Conservation (phyloP, 2,113 vertebrate genomes). For the Andinoacara biseriatus region DNA sequence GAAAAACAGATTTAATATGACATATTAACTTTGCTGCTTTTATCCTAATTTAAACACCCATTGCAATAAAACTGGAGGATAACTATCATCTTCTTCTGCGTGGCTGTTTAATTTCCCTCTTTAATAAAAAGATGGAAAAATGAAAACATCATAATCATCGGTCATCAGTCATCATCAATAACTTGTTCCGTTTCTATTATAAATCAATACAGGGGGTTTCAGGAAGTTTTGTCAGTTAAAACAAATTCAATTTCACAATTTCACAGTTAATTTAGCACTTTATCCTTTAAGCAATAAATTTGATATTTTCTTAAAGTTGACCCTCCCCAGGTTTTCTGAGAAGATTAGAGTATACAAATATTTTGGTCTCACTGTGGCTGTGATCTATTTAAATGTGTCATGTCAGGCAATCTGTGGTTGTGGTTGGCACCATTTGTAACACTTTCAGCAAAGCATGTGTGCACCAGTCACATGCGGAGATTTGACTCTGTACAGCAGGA, state of each 20-base stretch:
- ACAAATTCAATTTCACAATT: neutral
- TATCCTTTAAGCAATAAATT: neutral
- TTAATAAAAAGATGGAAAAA: neutral
- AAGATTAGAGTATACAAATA: neutral
- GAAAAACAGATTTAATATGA: too few species aligned
- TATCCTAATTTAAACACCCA: too few species aligned
- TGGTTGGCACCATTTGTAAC: neutral
- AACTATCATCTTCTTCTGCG: too few species aligned
- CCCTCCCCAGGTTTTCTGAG: neutral
- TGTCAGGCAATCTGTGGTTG: neutral
- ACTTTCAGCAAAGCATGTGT: slow-evolving; percentile 19
- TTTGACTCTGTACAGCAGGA: slow-evolving; percentile 1
- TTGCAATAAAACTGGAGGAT: neutral
- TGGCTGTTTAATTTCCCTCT: too few species aligned
- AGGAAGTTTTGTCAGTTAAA: neutral
- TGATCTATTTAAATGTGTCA: neutral
- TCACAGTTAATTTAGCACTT: neutral
- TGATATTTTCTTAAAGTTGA: neutral
- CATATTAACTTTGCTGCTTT: neutral
- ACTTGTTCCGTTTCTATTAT: neutral
- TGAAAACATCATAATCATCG: neutral
- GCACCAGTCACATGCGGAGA: slow-evolving; percentile 43
- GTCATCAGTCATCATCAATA: neutral
- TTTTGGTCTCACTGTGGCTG: neutral
- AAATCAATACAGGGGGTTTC: neutral